Percentiles rank a stretch among this genome's conserved stretches.
These are phyloP conservation scores for Trachelus tabidus DNA, from an alignment of 2,888 invertebrate genomes.

Conservation along the genomic window DNA sequence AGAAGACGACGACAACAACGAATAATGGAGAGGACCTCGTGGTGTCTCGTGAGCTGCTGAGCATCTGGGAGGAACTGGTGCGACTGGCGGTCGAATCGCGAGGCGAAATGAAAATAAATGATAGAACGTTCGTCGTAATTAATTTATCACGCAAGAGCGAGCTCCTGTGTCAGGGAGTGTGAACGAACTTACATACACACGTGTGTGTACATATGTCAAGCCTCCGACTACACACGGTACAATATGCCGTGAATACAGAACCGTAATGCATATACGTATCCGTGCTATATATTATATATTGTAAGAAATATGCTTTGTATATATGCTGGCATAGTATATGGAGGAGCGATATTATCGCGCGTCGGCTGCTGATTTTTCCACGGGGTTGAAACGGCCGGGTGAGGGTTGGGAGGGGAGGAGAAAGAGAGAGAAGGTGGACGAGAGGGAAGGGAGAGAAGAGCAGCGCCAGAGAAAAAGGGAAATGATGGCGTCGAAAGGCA, in stretches of 20 bases:
- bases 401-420: not conserved
- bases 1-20: no score
- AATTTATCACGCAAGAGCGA: conserved; percentile 52
- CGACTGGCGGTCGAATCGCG: conserved; percentile 41
- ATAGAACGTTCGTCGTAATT: conserved; percentile 58
- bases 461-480: not conserved
- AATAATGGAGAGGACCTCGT: not conserved
- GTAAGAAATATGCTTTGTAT: not conserved
- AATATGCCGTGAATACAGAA: not conserved
- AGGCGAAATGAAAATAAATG: conserved; percentile 64
- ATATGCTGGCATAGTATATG: not conserved
- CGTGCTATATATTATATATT: not conserved
- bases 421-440: not conserved
- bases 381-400: not conserved
- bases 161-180: not conserved
- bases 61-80: conserved; percentile 23
- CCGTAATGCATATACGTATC: not conserved
- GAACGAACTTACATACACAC: not conserved
- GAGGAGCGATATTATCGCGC: conserved; percentile 14
- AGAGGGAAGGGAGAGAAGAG: not conserved
- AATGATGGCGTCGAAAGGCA: not conserved
- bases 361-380: conserved; percentile 7
- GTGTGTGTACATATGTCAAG: not conserved
- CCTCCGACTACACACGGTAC: not conserved
- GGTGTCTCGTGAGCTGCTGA: not conserved